Evolutionary conservation across 2,888 invertebrate genomes (phyloP), one percentile per base, ranked within the genome.

Genomic region (Chaetoderma sp.): DNA sequence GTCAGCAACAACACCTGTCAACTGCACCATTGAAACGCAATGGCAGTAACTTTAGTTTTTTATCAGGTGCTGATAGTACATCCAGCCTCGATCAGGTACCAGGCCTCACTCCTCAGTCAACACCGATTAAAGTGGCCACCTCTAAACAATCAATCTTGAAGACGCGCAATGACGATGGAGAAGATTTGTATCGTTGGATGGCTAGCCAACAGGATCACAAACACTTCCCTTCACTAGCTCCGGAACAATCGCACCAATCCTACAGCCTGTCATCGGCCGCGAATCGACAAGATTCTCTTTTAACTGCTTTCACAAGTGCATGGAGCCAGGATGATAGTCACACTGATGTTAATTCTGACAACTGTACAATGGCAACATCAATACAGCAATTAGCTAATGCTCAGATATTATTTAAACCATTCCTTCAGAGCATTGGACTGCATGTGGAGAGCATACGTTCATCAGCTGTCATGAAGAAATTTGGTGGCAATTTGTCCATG

Each of bases 181-280:
- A 95, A 82, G 96, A 96, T 86, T 88, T 97, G 47, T 96, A 97
- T 58, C 75, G 81, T 77, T 97, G 96, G 96, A 96, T 97, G 96
- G 95, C 94, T 1, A 93, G 94, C 78, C 96, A 96, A 79, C 94
- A 94, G 76, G 89, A 90, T 70, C 88, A 88, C 23, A 21, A 50
- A 27, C 27, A 36, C 30, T 39, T 21, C 58, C 30, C 52, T 28
- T n/a, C 50, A 25, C 8, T 44, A 52, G 13, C 16, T 21, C 18
- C 21, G 13, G 3, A 21, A 13, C 8, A 16, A 4, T 3, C 18
- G 16, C 36, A 49, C 30, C n/a, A n/a, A n/a, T n/a, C n/a, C n/a
- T n/a, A n/a, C n/a, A n/a, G n/a, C n/a, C n/a, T n/a, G n/a, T n/a
- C n/a, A n/a, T 4, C 56, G 8, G 36, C 56, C 4, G 42, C 44